Evolutionary conservation across 2,797 vertebrate genomes (phyloP), one percentile per base, ranked within the genome.

Genomic region (Coranthus polyacanthus): DNA sequence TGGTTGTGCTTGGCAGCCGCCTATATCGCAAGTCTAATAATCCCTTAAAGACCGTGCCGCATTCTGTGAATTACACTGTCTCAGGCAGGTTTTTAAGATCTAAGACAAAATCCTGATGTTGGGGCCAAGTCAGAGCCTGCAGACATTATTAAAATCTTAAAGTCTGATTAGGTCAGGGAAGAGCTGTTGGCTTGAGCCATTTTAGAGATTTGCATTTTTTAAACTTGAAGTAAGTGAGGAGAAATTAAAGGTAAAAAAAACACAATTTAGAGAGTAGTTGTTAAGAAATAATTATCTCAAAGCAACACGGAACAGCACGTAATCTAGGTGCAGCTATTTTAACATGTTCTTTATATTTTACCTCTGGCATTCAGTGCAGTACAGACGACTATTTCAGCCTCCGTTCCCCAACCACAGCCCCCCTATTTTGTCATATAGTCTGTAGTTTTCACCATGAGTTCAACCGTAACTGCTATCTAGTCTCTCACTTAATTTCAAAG

Each of bases 1-100:
- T 36, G 26, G 51, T 45, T 21, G 26, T 34, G 21, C 54, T 72
- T 67, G 73, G 74, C 67, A 70, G 62, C 47, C 18, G 56, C 56
- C 46, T 52, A 50, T 32, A 63, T 51, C 78, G 51, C 68, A 72
- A 75, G 58, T 47, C 64, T 44, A 70, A 53, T 67, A 81, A 81
- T 70, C 71, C 47, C 44, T 81, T 53, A 63, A 72, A 79, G 57
- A 47, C 63, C 29, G 43, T 54, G 26, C 50, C 64, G 56, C 57
- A 3, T 44, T 42, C 36, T 58, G n/a, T 65, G 57, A 79, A 69
- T 79, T 70, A 73, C 20, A 61, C 51, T n/a, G 57, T 75, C 70
- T 68, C 55, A 54, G 66, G 49, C 50, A 37, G 59, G 51, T 60
- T 65, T 72, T 66, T 63, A 20, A 74, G 59, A 81, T 72, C 43